Conservation (phyloP, 1,140 invertebrate genomes). For the Achatina immaculata region DNA sequence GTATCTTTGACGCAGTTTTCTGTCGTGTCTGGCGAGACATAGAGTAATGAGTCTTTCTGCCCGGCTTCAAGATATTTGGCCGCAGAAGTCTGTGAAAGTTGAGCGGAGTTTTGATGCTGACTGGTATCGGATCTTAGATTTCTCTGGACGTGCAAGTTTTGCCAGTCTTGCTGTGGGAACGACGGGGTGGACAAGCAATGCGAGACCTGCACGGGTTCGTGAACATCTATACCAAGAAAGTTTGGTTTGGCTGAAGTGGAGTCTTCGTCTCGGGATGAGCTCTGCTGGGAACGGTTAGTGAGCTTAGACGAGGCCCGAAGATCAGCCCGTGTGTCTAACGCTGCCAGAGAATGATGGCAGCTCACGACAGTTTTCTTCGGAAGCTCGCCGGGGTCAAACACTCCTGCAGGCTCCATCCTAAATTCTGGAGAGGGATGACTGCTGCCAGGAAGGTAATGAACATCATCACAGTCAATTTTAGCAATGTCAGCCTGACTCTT, state of each 20-base stretch:
- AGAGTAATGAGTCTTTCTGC: not conserved
- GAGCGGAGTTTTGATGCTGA: too few relatives aligned
- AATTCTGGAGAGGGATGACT: not conserved
- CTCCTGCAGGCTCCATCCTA: not conserved
- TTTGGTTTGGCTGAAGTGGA: not conserved
- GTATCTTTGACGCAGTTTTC: not conserved
- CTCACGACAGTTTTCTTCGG: not conserved
- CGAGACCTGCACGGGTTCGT: too few relatives aligned
- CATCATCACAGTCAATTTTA: conserved; percentile 11
- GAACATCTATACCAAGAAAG: too few relatives aligned
- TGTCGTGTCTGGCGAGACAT: not conserved
- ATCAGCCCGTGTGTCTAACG: not conserved
- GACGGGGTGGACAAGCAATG: too few relatives aligned
- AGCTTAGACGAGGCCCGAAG: not conserved
- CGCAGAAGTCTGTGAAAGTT: too few relatives aligned
- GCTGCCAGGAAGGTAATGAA: not conserved
- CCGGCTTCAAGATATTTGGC: not conserved
- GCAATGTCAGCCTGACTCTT: not conserved
- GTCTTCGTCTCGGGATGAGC: not conserved
- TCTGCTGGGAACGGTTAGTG: not conserved
- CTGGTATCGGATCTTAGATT: too few relatives aligned
- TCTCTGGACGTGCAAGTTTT: too few relatives aligned
- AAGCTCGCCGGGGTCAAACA: not conserved
- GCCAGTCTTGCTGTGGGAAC: too few relatives aligned
- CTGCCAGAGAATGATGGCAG: not conserved